Percentiles rank a stretch among this genome's conserved stretches.
These are phyloP conservation scores for Orycteropus afer DNA, from an alignment of 2,113 vertebrate genomes.

Conservation along the genomic window DNA sequence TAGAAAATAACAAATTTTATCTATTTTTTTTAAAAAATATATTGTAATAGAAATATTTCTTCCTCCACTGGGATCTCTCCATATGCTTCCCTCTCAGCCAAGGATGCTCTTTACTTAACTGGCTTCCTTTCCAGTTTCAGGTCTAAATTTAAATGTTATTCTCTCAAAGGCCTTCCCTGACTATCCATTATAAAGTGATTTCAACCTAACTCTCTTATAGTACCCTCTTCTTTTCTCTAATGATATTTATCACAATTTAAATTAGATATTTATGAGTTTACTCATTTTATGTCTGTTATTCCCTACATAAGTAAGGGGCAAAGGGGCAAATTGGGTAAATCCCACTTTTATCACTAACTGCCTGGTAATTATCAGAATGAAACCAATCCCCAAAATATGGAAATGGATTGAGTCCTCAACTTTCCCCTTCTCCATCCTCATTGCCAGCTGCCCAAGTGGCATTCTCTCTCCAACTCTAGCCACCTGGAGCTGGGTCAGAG, in stretches of 20 bases:
- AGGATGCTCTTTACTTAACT: neutral
- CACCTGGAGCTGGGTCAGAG: too few relatives aligned
- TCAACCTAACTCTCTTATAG: neutral
- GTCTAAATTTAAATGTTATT: constrained; percentile 5
- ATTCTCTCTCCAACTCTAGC: too few relatives aligned
- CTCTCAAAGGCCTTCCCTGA: too few relatives aligned
- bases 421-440: too few relatives aligned
- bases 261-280: neutral
- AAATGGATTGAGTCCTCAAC: too few relatives aligned
- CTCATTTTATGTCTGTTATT: neutral
- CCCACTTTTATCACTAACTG: too few relatives aligned
- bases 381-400: too few relatives aligned
- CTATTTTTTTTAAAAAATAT: too few relatives aligned
- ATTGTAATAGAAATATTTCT: neutral
- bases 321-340: too few relatives aligned
- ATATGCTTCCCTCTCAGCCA: neutral
- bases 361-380: too few relatives aligned
- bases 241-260: neutral
- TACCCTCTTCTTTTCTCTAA: neutral
- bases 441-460: too few relatives aligned
- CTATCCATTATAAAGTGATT: neutral
- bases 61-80: neutral
- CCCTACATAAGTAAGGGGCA: too few relatives aligned
- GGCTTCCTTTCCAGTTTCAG: neutral
- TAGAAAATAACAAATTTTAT: neutral